Percentiles rank a stretch among this genome's conserved stretches.
phyloP scores from a whole-genome alignment of 2,113 vertebrate species.

The Mungos mungo region DNA sequence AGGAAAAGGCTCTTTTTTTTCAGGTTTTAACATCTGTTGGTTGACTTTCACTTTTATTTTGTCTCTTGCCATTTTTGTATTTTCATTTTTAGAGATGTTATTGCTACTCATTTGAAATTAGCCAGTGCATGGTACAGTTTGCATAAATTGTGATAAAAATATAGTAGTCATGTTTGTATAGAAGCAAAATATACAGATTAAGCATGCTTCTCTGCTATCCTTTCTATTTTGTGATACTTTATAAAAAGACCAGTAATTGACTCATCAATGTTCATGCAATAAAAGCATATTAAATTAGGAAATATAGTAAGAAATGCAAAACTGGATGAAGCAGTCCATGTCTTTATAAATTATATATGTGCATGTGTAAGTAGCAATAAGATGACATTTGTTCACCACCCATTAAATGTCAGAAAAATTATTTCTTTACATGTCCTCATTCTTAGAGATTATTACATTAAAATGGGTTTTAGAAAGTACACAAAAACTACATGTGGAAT shows the following conservation, averaged over 20 bases:
- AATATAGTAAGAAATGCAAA: neutral
- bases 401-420: neutral
- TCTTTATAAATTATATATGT: neutral
- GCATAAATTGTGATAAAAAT: neutral
- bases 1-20: neutral
- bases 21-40: neutral
- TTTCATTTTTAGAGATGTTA: neutral
- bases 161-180: neutral
- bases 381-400: neutral
- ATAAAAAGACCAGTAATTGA: neutral
- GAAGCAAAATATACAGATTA: neutral
- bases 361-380: neutral
- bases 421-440: neutral
- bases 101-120: neutral
- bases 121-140: neutral
- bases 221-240: neutral
- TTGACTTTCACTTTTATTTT: neutral
- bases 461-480: neutral
- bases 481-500: neutral
- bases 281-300: neutral
- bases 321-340: neutral
- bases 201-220: neutral
- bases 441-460: neutral
- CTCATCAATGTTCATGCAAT: neutral
- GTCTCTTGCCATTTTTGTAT: neutral